Conservation (phyloP, 2,888 invertebrate genomes). For the Synanthedon vespiformis region DNA sequence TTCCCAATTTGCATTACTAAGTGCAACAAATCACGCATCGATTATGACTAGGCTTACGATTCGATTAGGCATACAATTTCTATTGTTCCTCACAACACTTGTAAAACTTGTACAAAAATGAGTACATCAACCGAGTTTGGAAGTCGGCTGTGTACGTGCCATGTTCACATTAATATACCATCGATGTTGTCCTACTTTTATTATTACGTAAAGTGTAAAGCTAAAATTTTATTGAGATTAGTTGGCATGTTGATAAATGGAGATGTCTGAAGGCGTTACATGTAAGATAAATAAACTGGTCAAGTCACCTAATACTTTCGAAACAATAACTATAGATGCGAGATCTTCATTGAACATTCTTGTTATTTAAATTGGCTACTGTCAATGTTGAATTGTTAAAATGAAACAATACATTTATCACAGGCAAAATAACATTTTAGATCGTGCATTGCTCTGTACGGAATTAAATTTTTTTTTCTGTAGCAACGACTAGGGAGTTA, state of each 20-base stretch:
- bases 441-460: no score
- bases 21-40: constrained; percentile 14
- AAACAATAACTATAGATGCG: constrained; percentile 16
- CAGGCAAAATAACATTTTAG: background rate
- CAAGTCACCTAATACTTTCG: constrained; percentile 12
- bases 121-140: constrained; percentile 9
- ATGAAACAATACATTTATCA: background rate
- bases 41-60: background rate
- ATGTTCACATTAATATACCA: constrained; percentile 14
- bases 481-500: constrained; percentile 7
- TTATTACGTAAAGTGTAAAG: constrained; percentile 25
- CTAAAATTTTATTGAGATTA: constrained; percentile 21
- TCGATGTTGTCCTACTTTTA: constrained; percentile 28
- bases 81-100: constrained; percentile 7
- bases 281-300: constrained; percentile 13
- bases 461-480: background rate
- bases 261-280: constrained; percentile 14
- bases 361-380: constrained; percentile 15
- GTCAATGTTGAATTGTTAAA: constrained; percentile 1
- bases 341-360: constrained; percentile 14
- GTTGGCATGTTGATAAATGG: constrained; percentile 20
- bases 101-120: constrained; percentile 21
- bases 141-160: constrained; percentile 17
- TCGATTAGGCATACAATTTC: constrained; percentile 5
- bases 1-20: constrained; percentile 44